Base-by-base conservation (phyloP, 53 echinoderm and acorn worm species). In the Astropecten irregularis region DNA sequence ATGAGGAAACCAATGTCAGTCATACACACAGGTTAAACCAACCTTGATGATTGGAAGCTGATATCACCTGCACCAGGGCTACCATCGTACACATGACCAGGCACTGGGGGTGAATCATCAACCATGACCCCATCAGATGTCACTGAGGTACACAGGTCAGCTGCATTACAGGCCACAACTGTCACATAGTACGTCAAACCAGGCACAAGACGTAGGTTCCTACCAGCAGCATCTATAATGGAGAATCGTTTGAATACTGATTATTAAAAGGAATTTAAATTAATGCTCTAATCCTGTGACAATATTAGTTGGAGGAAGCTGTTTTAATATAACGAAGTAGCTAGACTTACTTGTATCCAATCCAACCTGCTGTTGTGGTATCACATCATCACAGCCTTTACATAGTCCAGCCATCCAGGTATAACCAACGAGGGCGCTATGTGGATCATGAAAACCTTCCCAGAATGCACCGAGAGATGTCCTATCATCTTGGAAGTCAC, bases 391-490 rank as follows among this genome's bases (percentile, higher is more conserved):
- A 36, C 89, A 89, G 1, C 69, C 71, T 27, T 25, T 9, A 58
- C 89, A 89, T 3, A 22, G 63, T 34, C 89, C 89, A 36, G 76
- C 42, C 37, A 20, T 65, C 76, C 79, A 84, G 2, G 63, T n/a
- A 69, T 89, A 81, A 4, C 68, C 79, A 56, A 85, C 9, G 65
- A 85, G 22, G 44, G 59, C 65, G 29, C 71, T 70, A 39, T 76
- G 76, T 1, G 84, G 84, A 65, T 89, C 89, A 40, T 84, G 59
- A 49, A 89, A 89, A 40, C 89, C 89, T 84, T 84, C 69, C 89
- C 89, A 89, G 55, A 56, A 67, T 33, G 84, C 89, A 63, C 65
- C 28, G 13, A 89, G 29, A 4, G 9, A 38, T 3, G 68, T 30
- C 3, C 51, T 47, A 27, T 89, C 89, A 23, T 67, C 66, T 48